phyloP scores from a whole-genome alignment of 2,888 invertebrate species.

The Dusona sp. region DNA sequence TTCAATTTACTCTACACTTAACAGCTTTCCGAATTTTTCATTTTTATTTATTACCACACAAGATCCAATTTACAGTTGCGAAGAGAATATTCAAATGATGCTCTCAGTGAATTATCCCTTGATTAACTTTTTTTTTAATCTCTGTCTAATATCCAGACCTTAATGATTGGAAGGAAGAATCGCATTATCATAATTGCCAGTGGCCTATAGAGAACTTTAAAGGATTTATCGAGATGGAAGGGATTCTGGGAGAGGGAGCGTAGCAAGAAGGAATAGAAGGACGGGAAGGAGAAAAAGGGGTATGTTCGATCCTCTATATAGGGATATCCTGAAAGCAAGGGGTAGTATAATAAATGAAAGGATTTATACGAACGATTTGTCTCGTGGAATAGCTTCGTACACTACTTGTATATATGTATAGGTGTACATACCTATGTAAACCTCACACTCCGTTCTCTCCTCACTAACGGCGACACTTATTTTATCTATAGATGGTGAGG shows the following conservation, averaged over 20 bases:
- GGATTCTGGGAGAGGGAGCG: constrained; percentile 39
- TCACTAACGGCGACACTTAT: constrained; percentile 66
- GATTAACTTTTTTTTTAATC: constrained; percentile 1
- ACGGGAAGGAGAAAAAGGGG: constrained; percentile 15
- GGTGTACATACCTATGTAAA: not conserved
- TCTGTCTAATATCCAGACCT: not conserved
- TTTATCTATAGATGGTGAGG: constrained; percentile 58
- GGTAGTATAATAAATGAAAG: constrained; percentile 71
- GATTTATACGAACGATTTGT: constrained; percentile 71
- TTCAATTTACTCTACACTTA: not conserved
- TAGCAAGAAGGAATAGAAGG: not conserved
- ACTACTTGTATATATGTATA: constrained; percentile 39
- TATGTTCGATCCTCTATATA: constrained; percentile 43
- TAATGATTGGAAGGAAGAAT: constrained; percentile 35
- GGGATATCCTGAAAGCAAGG: constrained; percentile 41
- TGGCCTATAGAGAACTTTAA: constrained; percentile 41
- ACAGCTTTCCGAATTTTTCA: not conserved
- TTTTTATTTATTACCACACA: not conserved
- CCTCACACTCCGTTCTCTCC: constrained; percentile 28
- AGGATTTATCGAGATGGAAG: constrained; percentile 62
- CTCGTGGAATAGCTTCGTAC: constrained; percentile 62
- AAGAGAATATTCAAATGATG: not conserved
- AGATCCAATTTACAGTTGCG: not conserved
- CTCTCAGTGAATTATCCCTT: constrained; percentile 10
- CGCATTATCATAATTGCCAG: constrained; percentile 63